Conservation (phyloP, 2,888 invertebrate genomes). For the Troides aeacus region DNA sequence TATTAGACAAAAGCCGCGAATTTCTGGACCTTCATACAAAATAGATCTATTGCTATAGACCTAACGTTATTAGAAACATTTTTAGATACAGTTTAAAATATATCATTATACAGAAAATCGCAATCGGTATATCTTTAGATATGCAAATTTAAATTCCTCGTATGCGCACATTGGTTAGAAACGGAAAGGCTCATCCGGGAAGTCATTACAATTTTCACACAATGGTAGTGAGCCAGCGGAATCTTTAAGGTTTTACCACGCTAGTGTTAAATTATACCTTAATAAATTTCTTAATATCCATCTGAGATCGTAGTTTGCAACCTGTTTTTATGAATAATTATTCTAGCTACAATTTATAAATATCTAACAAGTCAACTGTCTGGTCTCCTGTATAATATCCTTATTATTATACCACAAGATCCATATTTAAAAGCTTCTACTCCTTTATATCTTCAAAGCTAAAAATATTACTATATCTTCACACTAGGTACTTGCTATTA, state of each 20-base stretch:
- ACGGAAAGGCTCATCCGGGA: constrained; percentile 27
- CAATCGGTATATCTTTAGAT: constrained; percentile 4
- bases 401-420: too few relatives aligned
- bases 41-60: not conserved
- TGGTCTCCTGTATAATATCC: too few relatives aligned
- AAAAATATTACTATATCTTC: too few relatives aligned
- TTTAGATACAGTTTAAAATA: not conserved
- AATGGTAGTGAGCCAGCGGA: constrained; percentile 9
- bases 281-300: not conserved
- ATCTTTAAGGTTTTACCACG: not conserved
- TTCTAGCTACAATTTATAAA: not conserved
- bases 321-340: not conserved
- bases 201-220: constrained; percentile 26
- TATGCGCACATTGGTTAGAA: constrained; percentile 16
- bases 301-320: not conserved
- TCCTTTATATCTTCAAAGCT: too few relatives aligned
- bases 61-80: not conserved
- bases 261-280: not conserved
- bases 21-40: not conserved
- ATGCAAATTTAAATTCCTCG: constrained; percentile 19
- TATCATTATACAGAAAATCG: not conserved
- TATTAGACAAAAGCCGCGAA: not conserved
- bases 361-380: too few relatives aligned
- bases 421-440: too few relatives aligned
- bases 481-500: too few relatives aligned